Evolutionary conservation across 2,113 vertebrate genomes (phyloP).

Genomic region (Paraplagusia blochii): DNA sequence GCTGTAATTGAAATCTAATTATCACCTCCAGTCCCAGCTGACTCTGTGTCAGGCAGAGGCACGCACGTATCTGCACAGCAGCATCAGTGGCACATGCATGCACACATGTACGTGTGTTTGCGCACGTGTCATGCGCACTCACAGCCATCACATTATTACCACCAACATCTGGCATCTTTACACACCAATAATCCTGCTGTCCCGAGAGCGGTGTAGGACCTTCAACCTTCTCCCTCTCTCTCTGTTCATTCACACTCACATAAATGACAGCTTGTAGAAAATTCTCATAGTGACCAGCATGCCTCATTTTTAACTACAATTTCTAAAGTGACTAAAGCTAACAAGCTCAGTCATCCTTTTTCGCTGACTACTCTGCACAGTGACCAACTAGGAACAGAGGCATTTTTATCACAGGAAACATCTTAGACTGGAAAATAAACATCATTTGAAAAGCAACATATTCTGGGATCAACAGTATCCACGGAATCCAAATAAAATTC

Average conservation of each 20-base stretch:
- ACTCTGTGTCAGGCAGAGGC: conserved; percentile 35
- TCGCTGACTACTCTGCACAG: no score
- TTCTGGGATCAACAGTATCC: no score
- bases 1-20: conserved; percentile 78
- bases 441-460: no score
- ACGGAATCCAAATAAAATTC: no score
- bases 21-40: conserved; percentile 72
- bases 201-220: conserved; percentile 57
- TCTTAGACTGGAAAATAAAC: no score
- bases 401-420: no score
- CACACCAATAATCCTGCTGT: conserved; percentile 66
- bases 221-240: conserved; percentile 20
- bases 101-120: conserved; percentile 31
- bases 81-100: conserved; percentile 17
- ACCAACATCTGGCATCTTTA: conserved; percentile 71
- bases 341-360: no score
- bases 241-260: neutral
- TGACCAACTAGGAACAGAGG: no score
- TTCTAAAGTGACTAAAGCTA: no score
- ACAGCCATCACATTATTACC: conserved; percentile 56
- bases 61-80: conserved; percentile 6
- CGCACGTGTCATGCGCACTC: conserved; percentile 34
- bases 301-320: no score
- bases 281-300: no score
- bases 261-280: neutral